Evolutionary conservation across 2,888 invertebrate genomes (phyloP).

Genomic region (Cetonia aurata): DNA sequence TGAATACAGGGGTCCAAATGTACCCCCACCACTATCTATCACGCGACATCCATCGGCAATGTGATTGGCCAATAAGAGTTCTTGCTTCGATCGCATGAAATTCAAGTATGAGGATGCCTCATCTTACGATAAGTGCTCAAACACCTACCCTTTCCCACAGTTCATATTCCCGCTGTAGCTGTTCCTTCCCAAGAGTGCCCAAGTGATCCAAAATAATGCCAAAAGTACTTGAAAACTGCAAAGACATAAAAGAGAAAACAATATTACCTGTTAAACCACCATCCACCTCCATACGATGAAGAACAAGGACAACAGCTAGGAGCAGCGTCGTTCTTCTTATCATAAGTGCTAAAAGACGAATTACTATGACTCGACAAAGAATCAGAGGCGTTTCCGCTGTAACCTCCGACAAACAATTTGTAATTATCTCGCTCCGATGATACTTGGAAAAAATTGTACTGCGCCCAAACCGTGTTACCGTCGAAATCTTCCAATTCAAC

Average conservation of each 20-base stretch:
- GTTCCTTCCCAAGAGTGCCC: too few species aligned
- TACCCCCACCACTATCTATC: too few species aligned
- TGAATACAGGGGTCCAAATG: too few species aligned
- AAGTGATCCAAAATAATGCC: too few species aligned
- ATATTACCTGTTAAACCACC: constrained; percentile 72
- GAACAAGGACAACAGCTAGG: constrained; percentile 70
- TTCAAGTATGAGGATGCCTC: too few species aligned
- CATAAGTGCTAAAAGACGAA: constrained; percentile 67
- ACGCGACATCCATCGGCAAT: too few species aligned
- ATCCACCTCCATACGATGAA: constrained; percentile 70
- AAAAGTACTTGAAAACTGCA: too few species aligned
- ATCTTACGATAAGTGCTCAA: too few species aligned
- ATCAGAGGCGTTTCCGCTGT: constrained; percentile 69
- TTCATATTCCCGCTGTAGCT: too few species aligned
- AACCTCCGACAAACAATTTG: constrained; percentile 67
- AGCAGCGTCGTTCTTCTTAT: constrained; percentile 68
- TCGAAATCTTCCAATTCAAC: constrained; percentile 70
- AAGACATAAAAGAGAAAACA: not conserved
- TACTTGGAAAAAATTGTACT: constrained; percentile 67
- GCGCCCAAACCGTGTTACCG: constrained; percentile 67
- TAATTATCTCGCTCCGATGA: constrained; percentile 66
- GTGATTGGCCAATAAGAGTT: too few species aligned
- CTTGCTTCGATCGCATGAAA: too few species aligned
- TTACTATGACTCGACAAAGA: constrained; percentile 69
- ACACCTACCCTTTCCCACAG: too few species aligned